A percentile compares a stretch with the other conserved stretches of the same genome.
Conservation (phyloP, 2,797 vertebrate genomes). For the Ptychobarbus kaznakovi region DNA sequence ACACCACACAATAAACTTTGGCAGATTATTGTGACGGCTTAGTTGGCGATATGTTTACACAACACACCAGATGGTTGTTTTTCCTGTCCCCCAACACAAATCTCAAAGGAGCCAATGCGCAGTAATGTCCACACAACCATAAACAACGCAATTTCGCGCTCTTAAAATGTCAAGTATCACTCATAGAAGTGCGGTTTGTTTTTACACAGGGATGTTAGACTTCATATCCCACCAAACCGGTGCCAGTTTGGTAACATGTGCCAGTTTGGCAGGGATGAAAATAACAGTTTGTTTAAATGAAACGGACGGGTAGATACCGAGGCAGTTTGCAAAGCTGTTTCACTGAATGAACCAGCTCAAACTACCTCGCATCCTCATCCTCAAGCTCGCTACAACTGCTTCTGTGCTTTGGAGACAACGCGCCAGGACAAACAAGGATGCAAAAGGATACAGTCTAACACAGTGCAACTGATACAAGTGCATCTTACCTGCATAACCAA, state of each 20-base stretch:
- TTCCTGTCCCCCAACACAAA: constrained; percentile 22
- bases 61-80: constrained; percentile 38
- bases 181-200: neutral
- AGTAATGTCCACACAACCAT: constrained; percentile 9
- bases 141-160: constrained; percentile 18
- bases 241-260: constrained; percentile 13
- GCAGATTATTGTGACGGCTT: neutral
- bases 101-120: constrained; percentile 34
- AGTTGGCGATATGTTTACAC: constrained; percentile 24
- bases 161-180: neutral
- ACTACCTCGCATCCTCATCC: constrained; percentile 33
- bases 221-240: neutral
- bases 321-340: neutral
- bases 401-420: constrained; percentile 28
- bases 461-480: constrained; percentile 35
- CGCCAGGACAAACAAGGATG: constrained; percentile 49
- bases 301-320: neutral
- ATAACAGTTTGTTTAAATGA: constrained; percentile 17
- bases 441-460: constrained; percentile 34
- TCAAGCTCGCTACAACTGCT: neutral
- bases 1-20: constrained; percentile 22
- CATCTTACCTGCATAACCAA: constrained; percentile 89
- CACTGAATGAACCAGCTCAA: neutral
- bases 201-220: neutral
- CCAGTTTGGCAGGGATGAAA: constrained; percentile 8